Percentiles rank a stretch among this genome's conserved stretches.
These are phyloP conservation scores for Anseranas semipalmata DNA, from an alignment of 2,113 vertebrate genomes.

Conservation along the genomic window DNA sequence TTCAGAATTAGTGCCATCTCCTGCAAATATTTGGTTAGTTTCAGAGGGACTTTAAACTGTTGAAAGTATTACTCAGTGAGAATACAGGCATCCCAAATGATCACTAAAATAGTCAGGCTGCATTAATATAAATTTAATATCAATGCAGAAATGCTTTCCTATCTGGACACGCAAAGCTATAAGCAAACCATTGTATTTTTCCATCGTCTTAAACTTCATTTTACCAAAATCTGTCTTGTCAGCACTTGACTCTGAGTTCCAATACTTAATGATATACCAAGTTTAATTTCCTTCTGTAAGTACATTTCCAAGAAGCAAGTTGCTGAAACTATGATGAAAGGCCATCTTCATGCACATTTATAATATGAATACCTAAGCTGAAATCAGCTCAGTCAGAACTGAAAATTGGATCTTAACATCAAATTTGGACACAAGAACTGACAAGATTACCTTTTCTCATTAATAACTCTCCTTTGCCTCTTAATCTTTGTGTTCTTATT, in stretches of 20 bases:
- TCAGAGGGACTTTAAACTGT: not conserved
- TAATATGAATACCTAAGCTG: not conserved
- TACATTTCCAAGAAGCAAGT: not conserved
- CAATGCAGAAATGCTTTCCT: not conserved
- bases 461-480: not conserved
- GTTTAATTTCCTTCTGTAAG: not conserved
- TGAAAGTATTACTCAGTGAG: not conserved
- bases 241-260: not conserved
- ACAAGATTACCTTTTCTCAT: not conserved
- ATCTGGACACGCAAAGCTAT: not conserved
- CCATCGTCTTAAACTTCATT: not conserved
- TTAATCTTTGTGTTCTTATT: not conserved
- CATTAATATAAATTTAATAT: not conserved
- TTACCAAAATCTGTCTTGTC: not conserved
- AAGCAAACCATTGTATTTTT: not conserved
- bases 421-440: not conserved
- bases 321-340: not conserved
- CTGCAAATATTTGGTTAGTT: not conserved
- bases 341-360: not conserved
- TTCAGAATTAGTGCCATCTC: not conserved
- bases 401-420: not conserved
- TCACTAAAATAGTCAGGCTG: not conserved
- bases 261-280: not conserved
- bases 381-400: not conserved
- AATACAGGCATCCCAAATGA: not conserved